Evolutionary conservation across 2,113 vertebrate species (phyloP).

Genomic region (Nerophis ophidion): DNA sequence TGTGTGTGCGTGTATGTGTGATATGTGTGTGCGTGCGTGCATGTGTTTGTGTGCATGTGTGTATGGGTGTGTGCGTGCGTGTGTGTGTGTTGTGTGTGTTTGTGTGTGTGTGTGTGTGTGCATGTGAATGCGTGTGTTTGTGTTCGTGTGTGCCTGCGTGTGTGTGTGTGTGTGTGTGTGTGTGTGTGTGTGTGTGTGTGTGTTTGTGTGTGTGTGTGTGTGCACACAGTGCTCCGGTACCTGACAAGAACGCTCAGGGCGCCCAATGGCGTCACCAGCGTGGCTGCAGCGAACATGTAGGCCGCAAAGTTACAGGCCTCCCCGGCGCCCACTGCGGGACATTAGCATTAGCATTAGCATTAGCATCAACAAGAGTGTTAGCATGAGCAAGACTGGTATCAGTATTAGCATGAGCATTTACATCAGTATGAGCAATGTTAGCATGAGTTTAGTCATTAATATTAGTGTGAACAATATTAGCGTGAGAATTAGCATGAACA

Average conservation of each 20-base stretch:
- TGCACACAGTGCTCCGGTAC: slow-evolving; percentile 52
- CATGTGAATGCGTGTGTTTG: too few species aligned
- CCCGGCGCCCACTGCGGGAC: slow-evolving; percentile 83
- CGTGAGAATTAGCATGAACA: background rate
- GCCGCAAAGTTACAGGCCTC: slow-evolving; percentile 92
- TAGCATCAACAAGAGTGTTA: background rate
- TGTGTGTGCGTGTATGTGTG: too few species aligned
- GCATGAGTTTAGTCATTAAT: background rate
- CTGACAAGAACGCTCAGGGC: slow-evolving; percentile 94
- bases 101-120: background rate
- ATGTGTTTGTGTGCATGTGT: background rate
- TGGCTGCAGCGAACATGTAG: slow-evolving; percentile 91
- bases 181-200: too few species aligned
- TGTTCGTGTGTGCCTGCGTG: too few species aligned
- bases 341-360: background rate
- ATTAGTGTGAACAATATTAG: background rate
- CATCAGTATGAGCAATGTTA: background rate
- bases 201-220: background rate
- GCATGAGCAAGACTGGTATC: background rate
- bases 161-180: too few species aligned
- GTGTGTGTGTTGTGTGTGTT: background rate
- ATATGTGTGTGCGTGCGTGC: background rate
- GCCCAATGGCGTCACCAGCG: slow-evolving; percentile 90
- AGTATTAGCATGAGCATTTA: background rate
- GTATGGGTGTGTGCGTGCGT: background rate